These are phyloP conservation scores for Aphyosemion australe DNA, from an alignment of 2,113 vertebrate species.

Conservation along the genomic window DNA sequence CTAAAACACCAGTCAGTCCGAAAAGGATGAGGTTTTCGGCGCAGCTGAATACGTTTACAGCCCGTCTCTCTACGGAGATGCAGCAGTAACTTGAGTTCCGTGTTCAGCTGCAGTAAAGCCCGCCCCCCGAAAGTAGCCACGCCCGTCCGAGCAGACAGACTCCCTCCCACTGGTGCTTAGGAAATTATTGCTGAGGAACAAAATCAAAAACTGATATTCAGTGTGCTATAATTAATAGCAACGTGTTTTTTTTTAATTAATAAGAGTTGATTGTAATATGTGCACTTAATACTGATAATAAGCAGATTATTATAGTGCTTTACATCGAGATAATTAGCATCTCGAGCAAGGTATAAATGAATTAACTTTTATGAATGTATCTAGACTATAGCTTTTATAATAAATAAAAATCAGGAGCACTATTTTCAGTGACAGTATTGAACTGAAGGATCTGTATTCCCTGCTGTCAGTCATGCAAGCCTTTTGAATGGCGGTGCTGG, in stretches of 20 bases:
- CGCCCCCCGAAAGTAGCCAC: not conserved
- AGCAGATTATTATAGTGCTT: too few species aligned
- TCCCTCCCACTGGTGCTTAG: not conserved
- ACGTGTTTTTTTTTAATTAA: too few species aligned
- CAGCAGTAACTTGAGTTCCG: slow-evolving; percentile 59
- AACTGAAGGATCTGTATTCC: not conserved
- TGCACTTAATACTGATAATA: too few species aligned
- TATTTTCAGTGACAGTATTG: not conserved
- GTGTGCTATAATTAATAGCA: too few species aligned
- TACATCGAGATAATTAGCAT: not conserved
- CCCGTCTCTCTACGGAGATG: slow-evolving; percentile 26
- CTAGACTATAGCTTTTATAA: not conserved
- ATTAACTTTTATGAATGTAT: not conserved
- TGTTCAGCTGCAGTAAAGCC: slow-evolving; percentile 23
- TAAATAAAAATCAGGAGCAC: not conserved
- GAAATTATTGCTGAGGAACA: too few species aligned
- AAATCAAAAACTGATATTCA: too few species aligned
- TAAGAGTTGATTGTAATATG: too few species aligned
- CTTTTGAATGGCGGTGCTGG: slow-evolving; percentile 2
- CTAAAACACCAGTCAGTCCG: slow-evolving; percentile 15
- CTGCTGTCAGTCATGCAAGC: not conserved
- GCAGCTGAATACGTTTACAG: slow-evolving; percentile 5
- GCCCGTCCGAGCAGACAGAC: not conserved
- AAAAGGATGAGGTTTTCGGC: slow-evolving; percentile 17
- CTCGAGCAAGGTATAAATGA: not conserved